phyloP scores from a whole-genome alignment of 2,888 invertebrate species.

The Argyresthia albistria region DNA sequence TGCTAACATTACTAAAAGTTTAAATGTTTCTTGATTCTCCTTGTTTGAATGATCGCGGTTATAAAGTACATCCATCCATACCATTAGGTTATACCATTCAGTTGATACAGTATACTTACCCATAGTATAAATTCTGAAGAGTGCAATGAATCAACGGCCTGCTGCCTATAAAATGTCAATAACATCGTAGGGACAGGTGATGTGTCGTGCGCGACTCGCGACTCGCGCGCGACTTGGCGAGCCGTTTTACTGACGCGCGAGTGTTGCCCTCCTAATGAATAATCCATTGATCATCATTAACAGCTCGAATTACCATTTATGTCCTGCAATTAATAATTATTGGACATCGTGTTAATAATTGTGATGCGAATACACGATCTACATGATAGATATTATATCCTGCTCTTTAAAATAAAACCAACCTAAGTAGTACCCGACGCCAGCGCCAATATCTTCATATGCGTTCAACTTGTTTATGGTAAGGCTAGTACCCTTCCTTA shows the following conservation, averaged over 20 bases:
- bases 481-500: no score
- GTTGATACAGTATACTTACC: no score
- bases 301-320: background rate
- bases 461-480: no score
- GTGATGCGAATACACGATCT: no score
- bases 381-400: no score
- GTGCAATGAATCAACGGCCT: constrained; percentile 3
- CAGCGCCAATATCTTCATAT: no score
- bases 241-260: background rate
- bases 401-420: no score
- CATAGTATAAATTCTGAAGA: constrained; percentile 4
- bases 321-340: background rate
- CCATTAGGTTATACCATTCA: background rate
- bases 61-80: background rate
- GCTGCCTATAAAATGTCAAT: constrained; percentile 10
- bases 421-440: no score
- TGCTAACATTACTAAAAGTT: no score
- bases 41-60: background rate
- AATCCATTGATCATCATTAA: background rate
- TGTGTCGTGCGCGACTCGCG: background rate
- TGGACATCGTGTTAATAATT: background rate
- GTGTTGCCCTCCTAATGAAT: background rate
- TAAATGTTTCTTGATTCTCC: no score
- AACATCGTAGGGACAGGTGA: constrained; percentile 7
- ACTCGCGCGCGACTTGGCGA: no score